Evolutionary conservation across 2,888 invertebrate species (phyloP).

Genomic region (Diachrysia chrysitis): DNA sequence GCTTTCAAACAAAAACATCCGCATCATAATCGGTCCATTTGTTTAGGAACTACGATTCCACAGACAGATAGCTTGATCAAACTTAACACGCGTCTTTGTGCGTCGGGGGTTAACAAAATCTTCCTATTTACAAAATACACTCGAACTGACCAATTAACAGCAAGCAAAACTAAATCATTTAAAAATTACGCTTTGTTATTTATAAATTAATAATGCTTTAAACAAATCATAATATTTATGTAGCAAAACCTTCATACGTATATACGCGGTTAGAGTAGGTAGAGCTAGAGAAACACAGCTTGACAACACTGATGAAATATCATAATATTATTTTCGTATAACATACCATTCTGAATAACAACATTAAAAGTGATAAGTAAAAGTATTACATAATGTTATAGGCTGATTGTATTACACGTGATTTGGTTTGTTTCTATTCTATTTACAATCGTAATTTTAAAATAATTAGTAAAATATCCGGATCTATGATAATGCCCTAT

Average conservation of each 20-base stretch:
- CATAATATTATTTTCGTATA: slow-evolving; percentile 44
- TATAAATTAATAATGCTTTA: not conserved
- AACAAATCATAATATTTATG: slow-evolving; percentile 3
- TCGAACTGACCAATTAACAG: no score
- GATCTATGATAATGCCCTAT: no score
- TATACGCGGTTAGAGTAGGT: slow-evolving; percentile 14
- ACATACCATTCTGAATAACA: slow-evolving; percentile 42
- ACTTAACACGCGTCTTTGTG: no score
- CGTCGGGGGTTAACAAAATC: no score
- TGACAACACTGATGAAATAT: slow-evolving; percentile 42
- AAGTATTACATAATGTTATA: slow-evolving; percentile 9
- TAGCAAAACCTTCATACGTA: not conserved
- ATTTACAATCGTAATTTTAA: not conserved
- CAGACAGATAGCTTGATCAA: no score
- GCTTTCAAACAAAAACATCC: no score
- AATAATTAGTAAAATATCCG: not conserved
- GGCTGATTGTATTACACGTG: slow-evolving; percentile 3
- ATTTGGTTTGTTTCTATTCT: not conserved
- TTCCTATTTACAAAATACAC: no score
- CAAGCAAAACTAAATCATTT: no score
- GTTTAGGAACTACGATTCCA: no score
- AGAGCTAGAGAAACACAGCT: slow-evolving; percentile 19
- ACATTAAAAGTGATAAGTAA: slow-evolving; percentile 28
- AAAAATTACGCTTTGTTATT: not conserved
- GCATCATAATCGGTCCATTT: no score